phyloP scores from a whole-genome alignment of 2,797 vertebrate genomes.

The Sebastolobus alascanus region DNA sequence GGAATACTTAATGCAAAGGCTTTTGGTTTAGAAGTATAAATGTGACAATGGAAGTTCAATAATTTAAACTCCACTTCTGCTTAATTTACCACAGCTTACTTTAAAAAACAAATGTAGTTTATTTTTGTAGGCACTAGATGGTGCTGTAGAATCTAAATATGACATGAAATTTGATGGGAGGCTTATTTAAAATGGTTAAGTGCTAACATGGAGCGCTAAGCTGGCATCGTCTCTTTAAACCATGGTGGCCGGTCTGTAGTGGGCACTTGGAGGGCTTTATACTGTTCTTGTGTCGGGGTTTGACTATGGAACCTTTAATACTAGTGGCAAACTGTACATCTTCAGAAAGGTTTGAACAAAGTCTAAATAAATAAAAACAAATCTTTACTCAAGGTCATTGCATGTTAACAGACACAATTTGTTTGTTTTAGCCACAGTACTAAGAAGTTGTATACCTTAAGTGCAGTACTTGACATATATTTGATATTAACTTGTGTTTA shows the following conservation, averaged over 20 bases:
- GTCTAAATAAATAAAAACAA: background rate
- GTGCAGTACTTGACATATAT: background rate
- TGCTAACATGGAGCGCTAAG: background rate
- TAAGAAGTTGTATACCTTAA: background rate
- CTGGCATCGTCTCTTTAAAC: background rate
- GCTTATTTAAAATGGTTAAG: background rate
- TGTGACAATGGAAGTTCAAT: background rate
- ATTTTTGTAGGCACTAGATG: conserved; percentile 42
- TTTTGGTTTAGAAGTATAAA: background rate
- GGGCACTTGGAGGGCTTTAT: background rate
- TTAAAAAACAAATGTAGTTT: background rate
- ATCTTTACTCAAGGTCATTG: background rate
- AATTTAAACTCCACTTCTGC: background rate
- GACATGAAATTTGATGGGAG: background rate
- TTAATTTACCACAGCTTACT: background rate
- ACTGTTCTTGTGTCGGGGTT: background rate
- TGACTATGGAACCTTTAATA: background rate
- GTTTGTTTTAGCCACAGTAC: background rate
- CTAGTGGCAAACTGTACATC: background rate
- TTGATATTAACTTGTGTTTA: conserved; percentile 8
- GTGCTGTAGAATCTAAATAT: conserved; percentile 5
- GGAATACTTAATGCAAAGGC: background rate
- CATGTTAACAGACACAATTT: background rate
- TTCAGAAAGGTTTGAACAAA: background rate
- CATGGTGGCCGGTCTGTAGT: background rate